Evolutionary conservation across 2,888 invertebrate species (phyloP).

Genomic region (Phalera bucephala): DNA sequence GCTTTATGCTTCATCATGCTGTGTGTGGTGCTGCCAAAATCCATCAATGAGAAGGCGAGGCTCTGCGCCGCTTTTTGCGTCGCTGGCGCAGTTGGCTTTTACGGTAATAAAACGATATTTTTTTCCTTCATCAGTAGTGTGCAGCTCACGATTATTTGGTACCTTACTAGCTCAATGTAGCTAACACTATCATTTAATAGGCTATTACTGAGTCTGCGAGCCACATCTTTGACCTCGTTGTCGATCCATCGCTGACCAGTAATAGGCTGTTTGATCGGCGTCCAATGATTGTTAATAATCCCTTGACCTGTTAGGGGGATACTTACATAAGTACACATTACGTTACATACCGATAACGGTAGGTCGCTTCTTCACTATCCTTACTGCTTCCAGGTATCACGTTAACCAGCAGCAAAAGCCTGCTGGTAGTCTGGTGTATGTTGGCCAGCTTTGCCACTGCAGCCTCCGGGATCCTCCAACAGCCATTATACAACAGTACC

Average conservation of each 20-base stretch:
- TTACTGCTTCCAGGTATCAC: conserved; percentile 61
- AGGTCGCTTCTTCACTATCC: too few species aligned
- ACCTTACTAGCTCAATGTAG: too few species aligned
- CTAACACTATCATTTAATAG: too few species aligned
- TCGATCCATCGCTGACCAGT: too few species aligned
- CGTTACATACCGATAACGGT: too few species aligned
- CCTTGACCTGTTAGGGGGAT: too few species aligned
- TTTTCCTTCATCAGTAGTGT: background rate
- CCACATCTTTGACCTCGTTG: too few species aligned
- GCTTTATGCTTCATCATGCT: conserved; percentile 71
- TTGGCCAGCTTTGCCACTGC: conserved; percentile 67
- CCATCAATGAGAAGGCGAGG: conserved; percentile 64
- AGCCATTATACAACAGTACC: conserved; percentile 67
- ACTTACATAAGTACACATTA: too few species aligned
- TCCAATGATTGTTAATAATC: too few species aligned
- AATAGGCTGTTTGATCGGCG: too few species aligned
- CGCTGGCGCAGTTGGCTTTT: conserved; percentile 79
- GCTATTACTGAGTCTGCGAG: too few species aligned
- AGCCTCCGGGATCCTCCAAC: conserved; percentile 62
- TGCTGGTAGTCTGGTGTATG: conserved; percentile 71
- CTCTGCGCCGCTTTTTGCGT: conserved; percentile 72
- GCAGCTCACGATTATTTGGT: too few species aligned
- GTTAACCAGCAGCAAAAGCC: conserved; percentile 54
- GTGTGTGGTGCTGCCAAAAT: conserved; percentile 65
- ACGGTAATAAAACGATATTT: conserved; percentile 58